Conservation (phyloP, 2,797 vertebrate species). For the Sebastes baramenuke region DNA sequence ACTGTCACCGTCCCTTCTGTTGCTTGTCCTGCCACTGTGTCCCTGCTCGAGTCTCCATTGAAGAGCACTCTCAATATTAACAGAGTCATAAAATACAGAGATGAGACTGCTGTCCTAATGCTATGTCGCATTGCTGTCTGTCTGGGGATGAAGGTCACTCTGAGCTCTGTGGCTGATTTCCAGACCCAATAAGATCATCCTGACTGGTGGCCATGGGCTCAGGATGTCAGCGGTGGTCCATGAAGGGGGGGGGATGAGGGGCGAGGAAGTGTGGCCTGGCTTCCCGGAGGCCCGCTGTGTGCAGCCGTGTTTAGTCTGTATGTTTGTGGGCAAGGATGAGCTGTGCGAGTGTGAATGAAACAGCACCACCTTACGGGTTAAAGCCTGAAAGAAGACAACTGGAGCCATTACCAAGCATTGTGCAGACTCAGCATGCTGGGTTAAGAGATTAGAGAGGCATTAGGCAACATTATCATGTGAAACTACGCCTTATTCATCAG, state of each 20-base stretch:
- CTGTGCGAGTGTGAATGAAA: constrained; percentile 16
- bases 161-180: constrained; percentile 54
- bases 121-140: constrained; percentile 33
- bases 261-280: neutral
- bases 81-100: constrained; percentile 53
- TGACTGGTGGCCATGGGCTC: constrained; percentile 28
- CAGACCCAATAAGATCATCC: constrained; percentile 32
- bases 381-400: neutral
- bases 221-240: constrained; percentile 3
- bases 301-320: neutral
- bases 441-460: constrained; percentile 7
- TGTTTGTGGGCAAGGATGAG: neutral
- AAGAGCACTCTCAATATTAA: constrained; percentile 60
- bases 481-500: neutral
- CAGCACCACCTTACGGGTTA: constrained; percentile 31
- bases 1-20: constrained; percentile 18
- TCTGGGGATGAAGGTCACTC: constrained; percentile 68
- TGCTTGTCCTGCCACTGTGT: constrained; percentile 9
- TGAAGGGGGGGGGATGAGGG: neutral
- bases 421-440: neutral
- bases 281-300: constrained; percentile 22
- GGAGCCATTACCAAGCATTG: neutral
- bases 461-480: constrained; percentile 8
- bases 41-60: constrained; percentile 8
- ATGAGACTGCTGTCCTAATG: constrained; percentile 18